Evolutionary conservation across 2,113 vertebrate genomes (phyloP).

Genomic region (Rana temporaria): DNA sequence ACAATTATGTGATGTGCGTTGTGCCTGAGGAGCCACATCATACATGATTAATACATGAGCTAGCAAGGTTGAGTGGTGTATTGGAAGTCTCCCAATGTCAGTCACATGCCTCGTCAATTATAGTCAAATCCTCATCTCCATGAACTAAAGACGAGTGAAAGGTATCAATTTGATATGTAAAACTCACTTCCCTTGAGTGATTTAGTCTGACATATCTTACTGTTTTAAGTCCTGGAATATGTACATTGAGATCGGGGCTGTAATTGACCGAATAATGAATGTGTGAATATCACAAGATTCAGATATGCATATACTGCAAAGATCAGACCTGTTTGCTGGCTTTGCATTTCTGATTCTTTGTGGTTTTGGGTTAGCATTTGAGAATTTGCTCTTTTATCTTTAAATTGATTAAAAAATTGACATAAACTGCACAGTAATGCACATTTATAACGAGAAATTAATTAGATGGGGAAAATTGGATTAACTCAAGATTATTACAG

Average conservation of each 20-base stretch:
- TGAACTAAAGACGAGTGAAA: neutral
- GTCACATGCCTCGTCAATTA: conserved; percentile 28
- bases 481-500: conserved; percentile 1
- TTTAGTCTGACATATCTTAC: neutral
- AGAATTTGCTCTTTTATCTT: conserved; percentile 22
- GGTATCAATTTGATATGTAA: neutral
- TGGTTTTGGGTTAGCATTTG: neutral
- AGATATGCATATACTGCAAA: conserved; percentile 26
- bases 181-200: neutral
- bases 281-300: neutral
- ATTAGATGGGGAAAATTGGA: conserved; percentile 6
- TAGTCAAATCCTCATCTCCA: neutral
- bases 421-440: neutral
- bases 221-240: neutral
- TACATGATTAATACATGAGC: conserved; percentile 27
- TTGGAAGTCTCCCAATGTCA: neutral
- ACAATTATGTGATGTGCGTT: conserved; percentile 6
- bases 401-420: conserved; percentile 22
- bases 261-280: conserved; percentile 7
- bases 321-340: conserved; percentile 15
- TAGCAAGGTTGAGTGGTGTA: conserved; percentile 17
- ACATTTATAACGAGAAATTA: conserved; percentile 10
- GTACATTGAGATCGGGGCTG: neutral
- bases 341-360: conserved; percentile 4
- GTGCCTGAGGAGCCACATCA: neutral